Percentiles rank a stretch among this genome's conserved stretches.
These are phyloP conservation scores for Ericerus pela DNA, from an alignment of 1,140 invertebrate species.

Conservation along the genomic window DNA sequence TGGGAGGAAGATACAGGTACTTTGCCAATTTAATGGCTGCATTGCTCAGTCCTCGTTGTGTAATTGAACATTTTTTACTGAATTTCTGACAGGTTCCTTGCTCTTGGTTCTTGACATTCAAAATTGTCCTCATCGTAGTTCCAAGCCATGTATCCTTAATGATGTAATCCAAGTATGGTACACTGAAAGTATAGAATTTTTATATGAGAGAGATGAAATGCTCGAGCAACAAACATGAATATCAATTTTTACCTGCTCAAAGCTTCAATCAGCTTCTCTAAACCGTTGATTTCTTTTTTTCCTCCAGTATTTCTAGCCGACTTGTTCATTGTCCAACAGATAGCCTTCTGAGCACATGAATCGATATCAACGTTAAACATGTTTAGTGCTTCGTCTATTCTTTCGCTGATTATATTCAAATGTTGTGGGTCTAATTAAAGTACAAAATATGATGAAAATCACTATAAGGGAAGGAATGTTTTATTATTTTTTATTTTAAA, in stretches of 20 bases:
- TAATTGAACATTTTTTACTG: slow-evolving; percentile 12
- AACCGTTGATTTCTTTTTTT: slow-evolving; percentile 26
- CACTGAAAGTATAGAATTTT: background rate
- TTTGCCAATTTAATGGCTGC: no score
- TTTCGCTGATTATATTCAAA: no score
- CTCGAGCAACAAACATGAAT: background rate
- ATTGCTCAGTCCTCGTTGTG: background rate
- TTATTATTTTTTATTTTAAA: no score
- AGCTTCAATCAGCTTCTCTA: slow-evolving; percentile 33
- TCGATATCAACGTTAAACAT: slow-evolving; percentile 27
- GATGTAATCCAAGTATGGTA: background rate
- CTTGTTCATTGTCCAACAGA: slow-evolving; percentile 28
- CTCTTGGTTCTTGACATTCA: background rate
- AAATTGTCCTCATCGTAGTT: background rate
- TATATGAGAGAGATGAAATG: background rate
- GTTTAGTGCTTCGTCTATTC: slow-evolving; percentile 18
- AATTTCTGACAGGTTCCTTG: slow-evolving; percentile 13
- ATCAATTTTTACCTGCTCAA: slow-evolving; percentile 27
- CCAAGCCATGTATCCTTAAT: slow-evolving; percentile 6
- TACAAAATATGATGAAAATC: no score
- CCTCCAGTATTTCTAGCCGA: slow-evolving; percentile 18
- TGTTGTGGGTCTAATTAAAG: no score
- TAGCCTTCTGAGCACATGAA: slow-evolving; percentile 29
- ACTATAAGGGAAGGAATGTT: no score
- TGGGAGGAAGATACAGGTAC: no score